These are phyloP conservation scores for Ceuthmochares aereus DNA, from an alignment of 2,113 vertebrate genomes.

Conservation along the genomic window DNA sequence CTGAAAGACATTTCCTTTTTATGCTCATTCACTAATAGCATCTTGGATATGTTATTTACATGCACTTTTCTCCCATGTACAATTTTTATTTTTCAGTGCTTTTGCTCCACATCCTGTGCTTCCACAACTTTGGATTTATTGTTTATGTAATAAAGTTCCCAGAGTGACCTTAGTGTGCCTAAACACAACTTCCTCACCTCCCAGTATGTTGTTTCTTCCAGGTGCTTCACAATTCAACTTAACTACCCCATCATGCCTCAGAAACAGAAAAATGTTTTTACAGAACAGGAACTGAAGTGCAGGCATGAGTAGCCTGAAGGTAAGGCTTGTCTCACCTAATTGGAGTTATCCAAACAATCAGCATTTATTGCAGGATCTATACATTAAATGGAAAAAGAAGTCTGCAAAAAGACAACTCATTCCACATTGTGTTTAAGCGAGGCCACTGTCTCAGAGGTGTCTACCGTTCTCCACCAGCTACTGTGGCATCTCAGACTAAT, in stretches of 20 bases:
- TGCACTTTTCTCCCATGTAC: not conserved
- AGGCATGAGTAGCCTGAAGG: not conserved
- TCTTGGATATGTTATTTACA: not conserved
- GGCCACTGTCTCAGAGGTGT: not conserved
- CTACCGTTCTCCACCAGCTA: not conserved
- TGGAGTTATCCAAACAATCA: not conserved
- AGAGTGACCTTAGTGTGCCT: not conserved
- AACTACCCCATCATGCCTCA: not conserved
- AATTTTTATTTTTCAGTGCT: not conserved
- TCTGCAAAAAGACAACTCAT: not conserved
- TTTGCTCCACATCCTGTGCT: not conserved
- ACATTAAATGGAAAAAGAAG: not conserved
- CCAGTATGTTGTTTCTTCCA: not conserved
- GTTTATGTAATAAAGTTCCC: not conserved
- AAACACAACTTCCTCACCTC: not conserved
- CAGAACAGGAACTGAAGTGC: not conserved
- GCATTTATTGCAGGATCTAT: not conserved
- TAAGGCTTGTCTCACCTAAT: not conserved
- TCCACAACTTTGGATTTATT: not conserved
- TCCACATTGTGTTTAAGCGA: not conserved
- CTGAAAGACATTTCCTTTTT: slow-evolving; percentile 34
- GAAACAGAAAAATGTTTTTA: not conserved
- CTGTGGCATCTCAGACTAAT: not conserved
- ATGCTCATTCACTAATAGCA: not conserved
- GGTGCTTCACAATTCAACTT: not conserved